Percentiles rank a stretch among this genome's conserved stretches.
phyloP scores from a whole-genome alignment of 2,113 vertebrate genomes.

The Chaetura pelagica region DNA sequence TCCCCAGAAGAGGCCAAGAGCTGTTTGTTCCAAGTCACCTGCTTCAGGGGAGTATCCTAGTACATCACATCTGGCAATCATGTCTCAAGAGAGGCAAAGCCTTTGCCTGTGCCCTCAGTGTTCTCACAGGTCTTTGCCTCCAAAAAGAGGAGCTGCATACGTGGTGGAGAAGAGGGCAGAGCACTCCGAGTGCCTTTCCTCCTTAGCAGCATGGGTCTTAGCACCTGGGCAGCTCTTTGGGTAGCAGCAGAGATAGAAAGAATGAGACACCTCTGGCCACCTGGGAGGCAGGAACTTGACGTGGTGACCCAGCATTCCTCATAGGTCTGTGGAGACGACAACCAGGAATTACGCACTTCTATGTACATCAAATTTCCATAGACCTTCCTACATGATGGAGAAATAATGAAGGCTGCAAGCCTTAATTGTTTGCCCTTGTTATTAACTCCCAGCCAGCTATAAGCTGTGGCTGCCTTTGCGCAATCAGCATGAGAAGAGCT shows the following conservation, averaged over 20 bases:
- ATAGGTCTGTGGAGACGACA: neutral
- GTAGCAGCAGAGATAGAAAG: neutral
- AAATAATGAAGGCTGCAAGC: neutral
- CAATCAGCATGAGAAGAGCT: neutral
- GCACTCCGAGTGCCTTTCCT: neutral
- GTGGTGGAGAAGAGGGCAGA: neutral
- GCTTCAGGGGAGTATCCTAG: neutral
- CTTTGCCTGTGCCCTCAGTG: neutral
- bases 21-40: neutral
- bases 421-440: neutral
- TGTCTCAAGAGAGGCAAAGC: neutral
- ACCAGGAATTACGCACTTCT: neutral
- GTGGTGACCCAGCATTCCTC: neutral
- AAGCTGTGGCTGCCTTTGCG: accelerated
- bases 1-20: neutral
- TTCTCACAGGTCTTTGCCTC: neutral
- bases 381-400: neutral
- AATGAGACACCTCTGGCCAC: accelerated
- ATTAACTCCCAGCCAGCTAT: neutral
- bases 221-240: neutral
- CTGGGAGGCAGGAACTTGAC: neutral
- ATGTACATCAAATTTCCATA: neutral
- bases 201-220: neutral
- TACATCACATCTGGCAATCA: accelerated
- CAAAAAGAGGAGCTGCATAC: neutral